Evolutionary conservation across 2,888 invertebrate genomes (phyloP), one percentile per base, ranked within the genome.

Genomic region (Tenthredo amoena): DNA sequence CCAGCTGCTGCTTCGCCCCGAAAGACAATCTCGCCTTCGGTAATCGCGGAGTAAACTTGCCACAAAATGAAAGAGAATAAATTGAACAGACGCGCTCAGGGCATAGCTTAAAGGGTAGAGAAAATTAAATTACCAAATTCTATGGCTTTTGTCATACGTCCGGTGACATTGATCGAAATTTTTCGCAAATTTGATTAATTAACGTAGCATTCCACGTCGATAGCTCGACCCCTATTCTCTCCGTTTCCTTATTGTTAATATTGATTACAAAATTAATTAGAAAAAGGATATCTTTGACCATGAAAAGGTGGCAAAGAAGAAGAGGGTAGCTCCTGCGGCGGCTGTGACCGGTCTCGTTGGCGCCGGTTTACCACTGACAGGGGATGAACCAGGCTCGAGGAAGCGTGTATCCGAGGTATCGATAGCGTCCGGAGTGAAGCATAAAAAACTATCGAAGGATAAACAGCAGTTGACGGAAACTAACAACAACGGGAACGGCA

Each of bases 401-500:
- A 92, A 92, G 43, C 89, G 92, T 72, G 84, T 90, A 7, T 88
- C 90, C 1, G 93, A 92, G 21, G 87, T 87, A 4, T 72, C 87
- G 62, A 86, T 55, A 87, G 84, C 18, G 85, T 87, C 72, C 87
- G 0, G 85, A 31, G 84, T 86, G 7, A 90, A 90, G 81, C 88
- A 87, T 86, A 88, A 89, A 76, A 85, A 88, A 76, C 43, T 85
- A 47, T 50, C 85, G 21, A 88, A 88, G 40, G 88, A 87, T n/a
- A 88, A 88, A 79, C 85, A 87, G 91, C 94, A 87, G 91, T n/a
- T 55, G 7, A 7, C 55, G n/a, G 95, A 47, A 95, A 96, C 87
- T 95, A 96, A 93, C 94, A 94, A 71, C 94, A 95, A 79, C 95
- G 95, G 92, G 95, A 95, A 89, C 93, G 94, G 62, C 12, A 62